Evolutionary conservation across 2,888 invertebrate genomes (phyloP), one percentile per base, ranked within the genome.

Genomic region (Hirtodrosophila trivittata): DNA sequence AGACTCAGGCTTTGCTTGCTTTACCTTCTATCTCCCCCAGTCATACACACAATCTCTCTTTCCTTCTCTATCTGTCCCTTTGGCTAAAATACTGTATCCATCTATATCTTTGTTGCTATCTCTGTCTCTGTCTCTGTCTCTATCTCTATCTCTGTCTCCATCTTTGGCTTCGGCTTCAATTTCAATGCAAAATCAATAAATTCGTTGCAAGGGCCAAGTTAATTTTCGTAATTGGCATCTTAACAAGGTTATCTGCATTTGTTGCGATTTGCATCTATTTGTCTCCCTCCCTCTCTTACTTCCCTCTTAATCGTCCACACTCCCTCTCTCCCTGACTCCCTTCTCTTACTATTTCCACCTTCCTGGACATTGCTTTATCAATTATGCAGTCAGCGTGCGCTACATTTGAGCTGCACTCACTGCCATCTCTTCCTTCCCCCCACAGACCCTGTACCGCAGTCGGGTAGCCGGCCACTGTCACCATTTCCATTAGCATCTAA

Each of bases 211-310:
- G 75, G 82, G 68, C 72, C 83, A 81, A 81, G 81, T 81, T 81
- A 81, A 81, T 81, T 81, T 81, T 86, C 77, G 81, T 81, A 81
- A 81, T 81, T 81, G 81, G 86, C 81, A 86, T 86, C 80, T 86
- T 86, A 81, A 81, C 81, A 83, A 77, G 81, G 86, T 80, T 81
- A 86, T 81, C 80, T 78, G 70, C 84, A 82, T 82, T 80, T 68
- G 63, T 66, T 78, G 78, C 78, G 76, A 78, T 78, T 80, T 66
- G 63, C 71, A 62, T 70, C 66, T 33, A 43, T 60, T 54, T 66
- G 46, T 57, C 56, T 54, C 41, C 21, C 18, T 21, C 18, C 5
- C 5, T 21, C 57, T 65, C 45, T 12, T 45, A 51, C 54, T 28
- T 41, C 10, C 4, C 12, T 8, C 14, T 32, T 13, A 21, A 39